Percentiles rank a stretch among this genome's conserved stretches.
Conservation (phyloP, 1,140 invertebrate species). For the Drosophila grimshawi region DNA sequence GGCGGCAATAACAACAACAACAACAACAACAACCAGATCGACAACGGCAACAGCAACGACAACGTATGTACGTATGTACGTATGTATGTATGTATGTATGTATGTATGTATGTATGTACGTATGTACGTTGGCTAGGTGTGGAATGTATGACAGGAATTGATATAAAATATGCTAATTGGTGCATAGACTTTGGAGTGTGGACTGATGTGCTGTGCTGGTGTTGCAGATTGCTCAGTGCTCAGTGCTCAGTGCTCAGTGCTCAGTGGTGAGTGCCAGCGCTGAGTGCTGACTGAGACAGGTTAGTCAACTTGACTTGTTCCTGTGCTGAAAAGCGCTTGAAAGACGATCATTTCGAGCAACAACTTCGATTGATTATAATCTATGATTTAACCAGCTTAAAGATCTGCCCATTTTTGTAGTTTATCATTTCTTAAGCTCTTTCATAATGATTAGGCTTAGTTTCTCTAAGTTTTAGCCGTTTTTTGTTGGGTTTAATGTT, state of each 20-base stretch:
- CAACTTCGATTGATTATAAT: too few species aligned
- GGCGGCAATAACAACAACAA: slow-evolving; percentile 46
- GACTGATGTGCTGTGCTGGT: neutral
- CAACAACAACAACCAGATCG: neutral
- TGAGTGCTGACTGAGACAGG: slow-evolving; percentile 27
- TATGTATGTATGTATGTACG: neutral
- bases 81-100: too few species aligned
- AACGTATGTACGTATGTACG: too few species aligned
- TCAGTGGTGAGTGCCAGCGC: slow-evolving; percentile 12
- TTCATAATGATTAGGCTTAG: neutral
- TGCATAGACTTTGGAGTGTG: slow-evolving; percentile 36
- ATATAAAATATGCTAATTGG: slow-evolving; percentile 81
- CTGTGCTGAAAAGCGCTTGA: neutral
- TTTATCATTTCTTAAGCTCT: too few species aligned
- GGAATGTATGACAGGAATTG: slow-evolving; percentile 78
- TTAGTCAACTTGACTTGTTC: slow-evolving; percentile 34
- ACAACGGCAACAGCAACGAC: neutral
- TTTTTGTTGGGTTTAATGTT: neutral
- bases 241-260: slow-evolving; percentile 14
- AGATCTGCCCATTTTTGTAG: too few species aligned
- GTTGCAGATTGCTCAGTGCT: neutral
- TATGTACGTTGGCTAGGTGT: slow-evolving; percentile 60
- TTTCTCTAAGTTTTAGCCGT: neutral
- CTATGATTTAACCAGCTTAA: neutral
- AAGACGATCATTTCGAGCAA: neutral